Evolutionary conservation across 1,140 invertebrate genomes (phyloP).

Genomic region (Drepana arcuata): DNA sequence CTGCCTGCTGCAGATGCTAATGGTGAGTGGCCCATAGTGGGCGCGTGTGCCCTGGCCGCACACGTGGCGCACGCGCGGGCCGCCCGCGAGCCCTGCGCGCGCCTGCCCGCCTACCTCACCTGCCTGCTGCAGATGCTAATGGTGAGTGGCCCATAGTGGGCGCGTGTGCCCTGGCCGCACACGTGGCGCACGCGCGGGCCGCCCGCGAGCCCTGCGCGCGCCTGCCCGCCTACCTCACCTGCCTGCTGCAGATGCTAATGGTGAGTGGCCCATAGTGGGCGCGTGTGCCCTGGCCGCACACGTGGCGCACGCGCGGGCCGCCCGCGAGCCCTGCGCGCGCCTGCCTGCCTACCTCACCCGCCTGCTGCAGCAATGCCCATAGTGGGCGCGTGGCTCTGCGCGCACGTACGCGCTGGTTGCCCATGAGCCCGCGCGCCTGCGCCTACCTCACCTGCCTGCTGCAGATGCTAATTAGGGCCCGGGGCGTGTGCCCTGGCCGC

Average conservation of each 20-base stretch:
- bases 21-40: slow-evolving; percentile 75
- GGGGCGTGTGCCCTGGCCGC: slow-evolving; percentile 89
- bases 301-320: slow-evolving; percentile 47
- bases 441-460: slow-evolving; percentile 91
- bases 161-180: slow-evolving; percentile 85
- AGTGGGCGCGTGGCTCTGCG: slow-evolving; percentile 91
- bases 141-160: slow-evolving; percentile 78
- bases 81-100: slow-evolving; percentile 20
- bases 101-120: slow-evolving; percentile 82
- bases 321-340: slow-evolving; percentile 15
- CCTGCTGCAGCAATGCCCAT: neutral
- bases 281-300: slow-evolving; percentile 86
- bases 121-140: slow-evolving; percentile 91
- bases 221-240: slow-evolving; percentile 84
- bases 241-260: slow-evolving; percentile 91
- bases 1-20: slow-evolving; percentile 90
- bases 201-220: slow-evolving; percentile 26
- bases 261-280: slow-evolving; percentile 84
- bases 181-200: slow-evolving; percentile 52
- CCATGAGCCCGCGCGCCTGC: slow-evolving; percentile 51
- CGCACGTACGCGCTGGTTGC: slow-evolving; percentile 56
- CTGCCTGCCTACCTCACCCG: neutral
- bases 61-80: slow-evolving; percentile 56
- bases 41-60: slow-evolving; percentile 87
- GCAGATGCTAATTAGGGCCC: slow-evolving; percentile 90